Evolutionary conservation across 2,113 vertebrate species (phyloP).

Genomic region (Saguinus imperator): DNA sequence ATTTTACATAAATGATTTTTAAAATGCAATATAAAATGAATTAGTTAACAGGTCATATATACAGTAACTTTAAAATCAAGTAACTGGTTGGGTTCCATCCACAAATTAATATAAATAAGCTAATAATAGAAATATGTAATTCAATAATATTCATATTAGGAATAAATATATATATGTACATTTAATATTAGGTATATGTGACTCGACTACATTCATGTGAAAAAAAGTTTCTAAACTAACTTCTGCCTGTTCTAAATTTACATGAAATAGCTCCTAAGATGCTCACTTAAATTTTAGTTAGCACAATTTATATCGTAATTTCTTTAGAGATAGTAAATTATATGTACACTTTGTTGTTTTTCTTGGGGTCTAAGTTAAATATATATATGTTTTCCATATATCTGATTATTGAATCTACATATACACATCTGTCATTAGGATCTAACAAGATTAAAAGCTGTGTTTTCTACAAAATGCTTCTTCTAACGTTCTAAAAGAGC

Average conservation of each 20-base stretch:
- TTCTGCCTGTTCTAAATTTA: neutral
- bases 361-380: neutral
- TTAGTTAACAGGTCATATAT: neutral
- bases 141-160: neutral
- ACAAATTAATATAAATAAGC: neutral
- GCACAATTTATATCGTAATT: neutral
- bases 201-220: neutral
- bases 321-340: neutral
- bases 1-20: neutral
- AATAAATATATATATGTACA: neutral
- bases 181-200: neutral
- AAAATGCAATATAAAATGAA: neutral
- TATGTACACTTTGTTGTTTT: neutral
- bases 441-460: neutral
- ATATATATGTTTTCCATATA: neutral
- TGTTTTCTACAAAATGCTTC: neutral
- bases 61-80: neutral
- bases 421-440: neutral
- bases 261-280: neutral
- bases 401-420: neutral
- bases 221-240: neutral
- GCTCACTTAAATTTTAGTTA: neutral
- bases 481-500: neutral
- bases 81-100: neutral
- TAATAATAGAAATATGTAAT: neutral